phyloP scores from a whole-genome alignment of 1,140 invertebrate genomes.

The Ooceraea biroi region DNA sequence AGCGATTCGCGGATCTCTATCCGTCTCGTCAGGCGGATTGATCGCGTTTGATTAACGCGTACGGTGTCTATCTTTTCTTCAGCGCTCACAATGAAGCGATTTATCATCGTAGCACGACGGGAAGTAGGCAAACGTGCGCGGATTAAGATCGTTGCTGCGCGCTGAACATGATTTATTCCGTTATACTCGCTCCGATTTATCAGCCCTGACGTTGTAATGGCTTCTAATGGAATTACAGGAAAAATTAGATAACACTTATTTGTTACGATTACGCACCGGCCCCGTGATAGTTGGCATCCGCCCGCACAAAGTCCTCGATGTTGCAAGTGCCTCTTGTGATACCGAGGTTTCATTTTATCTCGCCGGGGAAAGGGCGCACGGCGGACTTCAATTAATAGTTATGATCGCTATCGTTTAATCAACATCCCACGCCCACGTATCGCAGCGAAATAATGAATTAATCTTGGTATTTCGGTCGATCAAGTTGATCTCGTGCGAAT shows the following conservation, averaged over 20 bases:
- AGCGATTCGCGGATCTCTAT: conserved; percentile 44
- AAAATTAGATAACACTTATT: conserved; percentile 47
- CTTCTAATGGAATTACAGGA: conserved; percentile 43
- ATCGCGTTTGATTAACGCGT: conserved; percentile 63
- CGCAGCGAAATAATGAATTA: conserved; percentile 8
- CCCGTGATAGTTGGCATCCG: not conserved
- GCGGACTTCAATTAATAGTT: conserved; percentile 30
- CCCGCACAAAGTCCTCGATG: conserved; percentile 15
- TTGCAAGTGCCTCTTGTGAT: not conserved
- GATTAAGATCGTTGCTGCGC: conserved; percentile 66
- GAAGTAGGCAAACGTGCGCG: conserved; percentile 53
- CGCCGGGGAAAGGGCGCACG: not conserved
- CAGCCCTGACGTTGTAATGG: conserved; percentile 50
- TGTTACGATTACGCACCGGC: conserved; percentile 11
- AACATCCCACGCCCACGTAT: not conserved
- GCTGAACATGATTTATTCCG: conserved; percentile 66
- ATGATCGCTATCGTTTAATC: conserved; percentile 44
- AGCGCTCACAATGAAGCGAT: conserved; percentile 34
- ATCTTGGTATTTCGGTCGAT: not conserved
- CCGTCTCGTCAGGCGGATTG: conserved; percentile 25
- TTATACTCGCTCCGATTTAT: conserved; percentile 57
- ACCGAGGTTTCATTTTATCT: conserved; percentile 1
- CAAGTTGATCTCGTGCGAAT: not conserved
- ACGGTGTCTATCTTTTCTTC: conserved; percentile 58
- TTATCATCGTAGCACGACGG: conserved; percentile 55